These are phyloP conservation scores for Tupaia tana DNA, from an alignment of 2,113 vertebrate species.

Conservation along the genomic window DNA sequence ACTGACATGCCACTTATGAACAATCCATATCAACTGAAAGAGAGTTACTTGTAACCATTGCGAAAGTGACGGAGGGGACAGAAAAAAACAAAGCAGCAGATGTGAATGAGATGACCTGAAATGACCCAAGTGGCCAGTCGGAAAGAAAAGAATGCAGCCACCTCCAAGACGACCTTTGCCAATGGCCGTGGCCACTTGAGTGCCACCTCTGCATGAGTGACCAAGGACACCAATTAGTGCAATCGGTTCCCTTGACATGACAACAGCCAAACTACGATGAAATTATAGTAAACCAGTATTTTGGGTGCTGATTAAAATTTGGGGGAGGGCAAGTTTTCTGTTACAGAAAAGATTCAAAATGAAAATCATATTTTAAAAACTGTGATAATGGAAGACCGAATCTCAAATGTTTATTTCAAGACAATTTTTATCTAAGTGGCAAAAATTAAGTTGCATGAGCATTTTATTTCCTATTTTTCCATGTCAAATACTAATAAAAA, in stretches of 20 bases:
- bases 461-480: conserved; percentile 21
- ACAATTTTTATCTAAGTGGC: conserved; percentile 21
- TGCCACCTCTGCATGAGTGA: background rate
- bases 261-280: conserved; percentile 50
- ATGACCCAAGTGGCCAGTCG: background rate
- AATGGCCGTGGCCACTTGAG: background rate
- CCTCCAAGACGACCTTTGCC: background rate
- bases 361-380: conserved; percentile 56
- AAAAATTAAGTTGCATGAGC: conserved; percentile 35
- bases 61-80: conserved; percentile 6
- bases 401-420: conserved; percentile 54
- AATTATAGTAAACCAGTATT: conserved; percentile 1
- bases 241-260: conserved; percentile 56
- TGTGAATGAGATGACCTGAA: background rate
- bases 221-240: background rate
- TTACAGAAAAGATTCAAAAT: conserved; percentile 25
- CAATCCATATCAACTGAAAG: background rate
- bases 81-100: background rate
- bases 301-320: conserved; percentile 56
- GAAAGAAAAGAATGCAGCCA: background rate
- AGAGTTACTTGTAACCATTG: background rate
- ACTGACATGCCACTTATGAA: background rate
- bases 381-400: conserved; percentile 28
- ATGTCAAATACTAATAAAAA: background rate
- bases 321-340: conserved; percentile 33